phyloP scores from a whole-genome alignment of 2,113 vertebrate genomes.

The Stegostoma tigrinum region DNA sequence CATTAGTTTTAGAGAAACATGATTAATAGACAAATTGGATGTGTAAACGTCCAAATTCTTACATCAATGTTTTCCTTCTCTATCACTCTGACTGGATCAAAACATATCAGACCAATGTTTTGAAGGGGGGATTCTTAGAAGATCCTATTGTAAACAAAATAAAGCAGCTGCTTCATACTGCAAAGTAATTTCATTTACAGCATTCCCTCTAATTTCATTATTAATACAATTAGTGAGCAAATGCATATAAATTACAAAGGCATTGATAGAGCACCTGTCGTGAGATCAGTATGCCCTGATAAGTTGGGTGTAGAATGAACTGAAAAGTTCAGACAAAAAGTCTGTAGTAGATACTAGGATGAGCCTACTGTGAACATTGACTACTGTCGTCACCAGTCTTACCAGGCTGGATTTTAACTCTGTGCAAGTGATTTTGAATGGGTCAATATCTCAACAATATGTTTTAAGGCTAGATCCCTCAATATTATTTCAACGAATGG shows the following conservation, averaged over 20 bases:
- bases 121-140: background rate
- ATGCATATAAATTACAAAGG: background rate
- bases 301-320: background rate
- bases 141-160: background rate
- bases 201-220: background rate
- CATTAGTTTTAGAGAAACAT: too few species aligned
- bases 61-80: background rate
- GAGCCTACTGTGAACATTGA: background rate
- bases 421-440: background rate
- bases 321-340: background rate
- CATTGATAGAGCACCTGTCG: background rate
- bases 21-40: background rate
- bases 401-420: background rate
- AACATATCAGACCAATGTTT: background rate
- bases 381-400: background rate
- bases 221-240: background rate
- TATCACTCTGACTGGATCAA: background rate
- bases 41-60: background rate
- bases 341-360: background rate
- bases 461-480: background rate
- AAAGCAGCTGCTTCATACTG: background rate
- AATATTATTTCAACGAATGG: background rate
- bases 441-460: background rate
- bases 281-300: background rate
- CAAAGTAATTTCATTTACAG: background rate